phyloP scores from a whole-genome alignment of 2,113 vertebrate species.

The Tragulus kanchil region DNA sequence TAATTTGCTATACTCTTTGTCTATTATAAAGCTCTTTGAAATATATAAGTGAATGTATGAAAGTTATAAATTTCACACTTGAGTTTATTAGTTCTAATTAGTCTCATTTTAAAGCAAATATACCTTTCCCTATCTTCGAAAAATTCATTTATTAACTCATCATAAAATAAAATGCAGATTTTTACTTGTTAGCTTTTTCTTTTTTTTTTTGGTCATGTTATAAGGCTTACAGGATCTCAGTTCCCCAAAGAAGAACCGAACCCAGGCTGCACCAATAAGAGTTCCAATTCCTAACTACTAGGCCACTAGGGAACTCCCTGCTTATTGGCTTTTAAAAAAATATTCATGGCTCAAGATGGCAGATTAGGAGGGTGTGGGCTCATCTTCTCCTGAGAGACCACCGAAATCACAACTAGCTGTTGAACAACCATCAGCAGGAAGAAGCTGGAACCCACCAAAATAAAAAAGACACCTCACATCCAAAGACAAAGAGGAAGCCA shows the following conservation, averaged over 20 bases:
- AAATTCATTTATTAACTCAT: constrained; percentile 25
- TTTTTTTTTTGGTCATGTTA: not conserved
- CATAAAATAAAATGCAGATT: constrained; percentile 11
- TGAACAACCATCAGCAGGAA: too few species aligned
- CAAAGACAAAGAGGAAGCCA: too few species aligned
- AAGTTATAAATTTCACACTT: constrained; percentile 32
- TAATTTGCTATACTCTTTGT: not conserved
- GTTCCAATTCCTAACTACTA: not conserved
- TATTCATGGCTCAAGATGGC: not conserved
- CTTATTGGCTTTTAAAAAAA: not conserved
- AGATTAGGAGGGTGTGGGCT: too few species aligned
- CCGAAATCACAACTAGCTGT: too few species aligned
- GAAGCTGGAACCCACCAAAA: too few species aligned
- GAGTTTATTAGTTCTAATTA: constrained; percentile 17
- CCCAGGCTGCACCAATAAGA: not conserved
- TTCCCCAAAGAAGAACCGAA: not conserved
- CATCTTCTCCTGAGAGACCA: too few species aligned
- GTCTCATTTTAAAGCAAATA: constrained; percentile 23
- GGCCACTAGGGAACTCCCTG: not conserved
- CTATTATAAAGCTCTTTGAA: not conserved
- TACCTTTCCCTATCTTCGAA: not conserved
- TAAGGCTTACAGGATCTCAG: not conserved
- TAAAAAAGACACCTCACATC: too few species aligned
- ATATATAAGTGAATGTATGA: not conserved
- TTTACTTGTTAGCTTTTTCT: not conserved